Percentiles rank a stretch among this genome's conserved stretches.
phyloP scores from a whole-genome alignment of 2,797 vertebrate species.

The Clarias pachynema region DNA sequence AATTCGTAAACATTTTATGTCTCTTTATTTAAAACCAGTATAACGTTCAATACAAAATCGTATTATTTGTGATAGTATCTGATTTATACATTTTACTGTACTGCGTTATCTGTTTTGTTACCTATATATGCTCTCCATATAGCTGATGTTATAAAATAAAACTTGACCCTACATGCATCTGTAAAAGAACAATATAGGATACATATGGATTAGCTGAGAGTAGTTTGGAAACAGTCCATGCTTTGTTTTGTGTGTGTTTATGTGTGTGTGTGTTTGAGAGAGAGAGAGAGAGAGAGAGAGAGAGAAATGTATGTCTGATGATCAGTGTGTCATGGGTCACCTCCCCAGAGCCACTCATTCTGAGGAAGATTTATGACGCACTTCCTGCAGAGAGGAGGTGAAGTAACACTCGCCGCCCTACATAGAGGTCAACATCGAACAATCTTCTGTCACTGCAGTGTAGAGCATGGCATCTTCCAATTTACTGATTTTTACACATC shows the following conservation, averaged over 20 bases:
- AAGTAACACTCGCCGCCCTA: slow-evolving; percentile 46
- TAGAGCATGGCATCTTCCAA: background rate
- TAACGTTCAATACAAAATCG: background rate
- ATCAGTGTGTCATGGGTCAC: slow-evolving; percentile 51
- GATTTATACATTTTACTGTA: background rate
- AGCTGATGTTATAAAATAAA: background rate
- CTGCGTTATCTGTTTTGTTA: background rate
- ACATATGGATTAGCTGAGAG: background rate
- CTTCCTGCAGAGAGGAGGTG: slow-evolving; percentile 54
- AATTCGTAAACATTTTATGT: background rate
- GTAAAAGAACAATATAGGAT: background rate
- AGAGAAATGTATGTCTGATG: slow-evolving; percentile 28
- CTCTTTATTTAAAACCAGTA: background rate
- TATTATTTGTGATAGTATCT: background rate
- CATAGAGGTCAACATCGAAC: slow-evolving; percentile 33
- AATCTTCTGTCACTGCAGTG: background rate
- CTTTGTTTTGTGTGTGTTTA: background rate
- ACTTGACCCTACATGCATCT: background rate
- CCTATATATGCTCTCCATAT: background rate
- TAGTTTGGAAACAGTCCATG: background rate
- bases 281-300: background rate
- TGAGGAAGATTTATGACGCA: slow-evolving; percentile 59
- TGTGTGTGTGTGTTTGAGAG: slow-evolving; percentile 19
- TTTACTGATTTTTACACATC: background rate
- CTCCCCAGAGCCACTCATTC: slow-evolving; percentile 52